A percentile compares a stretch with the other conserved stretches of the same genome.
Conservation (phyloP, 1,140 invertebrate species). For the Uloborus diversus region DNA sequence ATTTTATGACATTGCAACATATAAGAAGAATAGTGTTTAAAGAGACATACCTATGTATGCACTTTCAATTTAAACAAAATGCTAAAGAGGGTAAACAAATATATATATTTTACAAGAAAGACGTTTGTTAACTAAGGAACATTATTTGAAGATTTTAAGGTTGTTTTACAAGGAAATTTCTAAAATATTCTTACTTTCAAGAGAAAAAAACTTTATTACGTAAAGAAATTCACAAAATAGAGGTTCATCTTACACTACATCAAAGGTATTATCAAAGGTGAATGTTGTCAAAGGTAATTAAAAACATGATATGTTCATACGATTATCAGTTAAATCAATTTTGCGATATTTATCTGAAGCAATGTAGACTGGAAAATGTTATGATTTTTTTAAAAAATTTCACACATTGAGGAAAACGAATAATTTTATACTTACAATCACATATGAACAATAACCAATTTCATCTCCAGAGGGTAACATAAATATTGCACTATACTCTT, state of each 20-base stretch:
- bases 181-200: too few relatives aligned
- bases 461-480: background rate
- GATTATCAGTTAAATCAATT: background rate
- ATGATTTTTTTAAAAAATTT: background rate
- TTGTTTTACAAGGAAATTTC: too few relatives aligned
- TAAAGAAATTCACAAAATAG: too few relatives aligned
- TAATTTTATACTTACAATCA: constrained; percentile 1
- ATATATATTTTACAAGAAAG: too few relatives aligned
- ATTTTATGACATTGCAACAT: background rate
- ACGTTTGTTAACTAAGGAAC: too few relatives aligned
- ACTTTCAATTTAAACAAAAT: too few relatives aligned
- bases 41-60: too few relatives aligned
- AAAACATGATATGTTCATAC: background rate
- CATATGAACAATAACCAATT: constrained; percentile 2
- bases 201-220: too few relatives aligned
- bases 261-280: background rate
- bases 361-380: background rate
- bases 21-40: background rate
- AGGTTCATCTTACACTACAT: too few relatives aligned
- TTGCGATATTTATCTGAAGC: too few relatives aligned
- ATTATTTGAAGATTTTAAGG: too few relatives aligned
- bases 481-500: constrained; percentile 13
- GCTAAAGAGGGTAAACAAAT: too few relatives aligned
- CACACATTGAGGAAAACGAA: background rate
- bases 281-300: background rate